phyloP scores from a whole-genome alignment of 2,797 vertebrate species.

The Lepilemur septentrionalis region DNA sequence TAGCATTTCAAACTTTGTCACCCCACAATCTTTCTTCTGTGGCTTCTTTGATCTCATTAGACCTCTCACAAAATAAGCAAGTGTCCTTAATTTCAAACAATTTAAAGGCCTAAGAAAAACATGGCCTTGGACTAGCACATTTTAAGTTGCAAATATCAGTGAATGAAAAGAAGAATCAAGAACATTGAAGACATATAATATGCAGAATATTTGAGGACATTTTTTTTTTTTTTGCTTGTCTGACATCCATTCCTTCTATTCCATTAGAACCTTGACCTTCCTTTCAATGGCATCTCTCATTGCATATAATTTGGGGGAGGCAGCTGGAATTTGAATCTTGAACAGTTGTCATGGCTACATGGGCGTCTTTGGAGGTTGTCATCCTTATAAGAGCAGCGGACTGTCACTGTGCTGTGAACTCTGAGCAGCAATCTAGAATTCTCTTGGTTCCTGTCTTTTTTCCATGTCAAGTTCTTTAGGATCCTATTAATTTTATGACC shows the following conservation, averaged over 20 bases:
- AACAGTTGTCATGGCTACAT: not conserved
- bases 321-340: not conserved
- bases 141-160: not conserved
- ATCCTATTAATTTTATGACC: not conserved
- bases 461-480: not conserved
- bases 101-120: conserved; percentile 21
- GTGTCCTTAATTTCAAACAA: conserved; percentile 3
- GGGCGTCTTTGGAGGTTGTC: not conserved
- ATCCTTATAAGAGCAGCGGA: not conserved
- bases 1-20: not conserved
- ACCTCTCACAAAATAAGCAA: not conserved
- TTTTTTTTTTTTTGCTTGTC: not conserved
- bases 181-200: not conserved
- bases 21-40: not conserved
- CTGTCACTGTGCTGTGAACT: not conserved
- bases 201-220: not conserved
- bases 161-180: conserved; percentile 8
- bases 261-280: not conserved
- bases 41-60: not conserved
- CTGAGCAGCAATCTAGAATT: not conserved
- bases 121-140: not conserved
- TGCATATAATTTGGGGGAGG: not conserved
- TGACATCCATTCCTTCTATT: not conserved
- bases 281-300: not conserved
- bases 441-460: not conserved